Base-by-base conservation (phyloP, 2,888 invertebrate genomes). In the Isotomurus palustris region DNA sequence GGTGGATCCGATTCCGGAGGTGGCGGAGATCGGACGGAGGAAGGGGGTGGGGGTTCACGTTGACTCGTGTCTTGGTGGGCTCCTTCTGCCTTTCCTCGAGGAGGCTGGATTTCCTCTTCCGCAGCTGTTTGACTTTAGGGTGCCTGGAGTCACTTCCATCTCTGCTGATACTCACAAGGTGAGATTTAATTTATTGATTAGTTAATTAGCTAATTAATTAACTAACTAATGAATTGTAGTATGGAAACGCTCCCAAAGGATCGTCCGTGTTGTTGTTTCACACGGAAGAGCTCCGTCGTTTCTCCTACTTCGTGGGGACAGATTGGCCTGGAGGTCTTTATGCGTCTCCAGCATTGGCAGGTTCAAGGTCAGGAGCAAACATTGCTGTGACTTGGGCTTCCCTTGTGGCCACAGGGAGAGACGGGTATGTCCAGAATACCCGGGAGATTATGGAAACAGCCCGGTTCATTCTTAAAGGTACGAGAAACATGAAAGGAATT, bases 321-420 rank as follows among this genome's bases (percentile, higher is more conserved):
- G 92, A 97, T 74, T 99, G 99, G 97, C 91, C 93, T 1, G 97
- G 99, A 53, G 97, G 97, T 53, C 91, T 97, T 53, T 99, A 99
- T 75, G 96, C 94, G 1, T 93, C 96, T 1, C 95, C 97, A 6
- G 91, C 92, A 4, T 83, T 97, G 60, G 88, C 83, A 77, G 87
- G 81, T 76, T 83, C 71, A 87, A 80, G 65, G 74, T 79, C 70
- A 76, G 48, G 48, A 22, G 92, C 92, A 1, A 84, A 91, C 61
- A 93, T 97, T 68, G 96, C 97, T 1, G 86, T 91, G 2, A 93
- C 93, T 73, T 99, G 99, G 99, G 93, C 97, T 0, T 87, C 95
- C 29, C 80, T 99, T 80, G 80, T 95, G 81, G 85, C 84, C 75
- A 87, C 91, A 71, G 99, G 97, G 14, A 78, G 80, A 54, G 80